Conservation (phyloP, 2,888 invertebrate genomes). For the Gari tellinella region DNA sequence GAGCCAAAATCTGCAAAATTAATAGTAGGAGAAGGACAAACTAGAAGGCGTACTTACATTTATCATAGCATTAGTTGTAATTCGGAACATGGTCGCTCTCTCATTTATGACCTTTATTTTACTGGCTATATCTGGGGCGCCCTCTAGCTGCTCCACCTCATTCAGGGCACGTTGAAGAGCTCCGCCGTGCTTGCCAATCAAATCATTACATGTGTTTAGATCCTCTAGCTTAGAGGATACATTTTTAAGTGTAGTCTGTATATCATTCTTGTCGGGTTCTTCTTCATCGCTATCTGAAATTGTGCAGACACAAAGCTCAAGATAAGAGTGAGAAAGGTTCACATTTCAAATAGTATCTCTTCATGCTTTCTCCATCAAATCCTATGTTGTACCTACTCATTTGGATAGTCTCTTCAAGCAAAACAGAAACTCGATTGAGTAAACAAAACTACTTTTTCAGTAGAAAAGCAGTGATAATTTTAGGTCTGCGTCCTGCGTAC, state of each 20-base stretch:
- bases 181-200: conserved; percentile 94
- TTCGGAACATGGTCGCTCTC: conserved; percentile 95
- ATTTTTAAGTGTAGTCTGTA: conserved; percentile 86
- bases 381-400: too few species aligned
- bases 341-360: too few species aligned
- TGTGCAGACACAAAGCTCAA: too few species aligned
- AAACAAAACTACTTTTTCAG: too few species aligned
- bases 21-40: too few species aligned
- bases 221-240: conserved; percentile 94
- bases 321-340: too few species aligned
- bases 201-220: conserved; percentile 95
- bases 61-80: conserved; percentile 98
- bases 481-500: too few species aligned
- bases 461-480: too few species aligned
- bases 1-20: too few species aligned
- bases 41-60: conserved; percentile 92
- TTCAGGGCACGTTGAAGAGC: conserved; percentile 88
- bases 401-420: too few species aligned
- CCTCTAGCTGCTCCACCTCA: conserved; percentile 84
- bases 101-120: conserved; percentile 94
- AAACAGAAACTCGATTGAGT: too few species aligned
- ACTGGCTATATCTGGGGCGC: conserved; percentile 73
- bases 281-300: conserved; percentile 88
- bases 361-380: too few species aligned
- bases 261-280: conserved; percentile 85